Percentiles rank a stretch among this genome's conserved stretches.
Conservation (phyloP, 2,113 vertebrate species). For the Chelonoidis abingdonii region DNA sequence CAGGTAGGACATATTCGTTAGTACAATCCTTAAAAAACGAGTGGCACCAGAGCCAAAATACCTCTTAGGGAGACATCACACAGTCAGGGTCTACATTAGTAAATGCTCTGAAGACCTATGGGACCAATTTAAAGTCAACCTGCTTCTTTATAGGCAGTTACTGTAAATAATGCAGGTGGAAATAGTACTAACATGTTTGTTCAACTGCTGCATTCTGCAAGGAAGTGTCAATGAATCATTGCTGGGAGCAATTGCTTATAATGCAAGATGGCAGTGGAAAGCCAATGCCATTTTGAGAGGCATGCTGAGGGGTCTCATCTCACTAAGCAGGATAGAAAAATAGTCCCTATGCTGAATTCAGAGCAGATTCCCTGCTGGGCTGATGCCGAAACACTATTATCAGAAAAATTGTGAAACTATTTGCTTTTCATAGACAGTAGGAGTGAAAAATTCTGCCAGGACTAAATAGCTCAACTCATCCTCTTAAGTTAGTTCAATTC, state of each 20-base stretch:
- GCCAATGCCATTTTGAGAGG: accelerated
- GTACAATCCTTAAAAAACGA: neutral
- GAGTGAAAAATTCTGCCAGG: neutral
- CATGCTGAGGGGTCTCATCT: neutral
- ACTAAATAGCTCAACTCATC: neutral
- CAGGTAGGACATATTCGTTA: neutral
- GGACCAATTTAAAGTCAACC: neutral
- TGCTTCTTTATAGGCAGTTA: neutral
- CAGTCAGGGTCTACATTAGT: neutral
- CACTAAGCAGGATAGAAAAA: neutral
- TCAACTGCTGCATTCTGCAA: accelerated
- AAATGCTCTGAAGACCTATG: accelerated
- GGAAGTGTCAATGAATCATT: neutral
- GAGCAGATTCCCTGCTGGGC: neutral
- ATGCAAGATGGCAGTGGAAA: neutral
- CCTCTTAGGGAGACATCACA: neutral
- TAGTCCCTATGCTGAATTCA: neutral
- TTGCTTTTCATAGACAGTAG: neutral
- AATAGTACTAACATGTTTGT: neutral
- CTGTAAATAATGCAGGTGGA: neutral
- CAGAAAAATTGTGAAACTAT: neutral
- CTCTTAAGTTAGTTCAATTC: conserved; percentile 29
- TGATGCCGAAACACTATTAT: conserved; percentile 1
- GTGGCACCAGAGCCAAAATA: neutral
- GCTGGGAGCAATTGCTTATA: neutral